These are phyloP conservation scores for Chrysodeixis includens DNA, from an alignment of 2,888 invertebrate species.

Conservation along the genomic window DNA sequence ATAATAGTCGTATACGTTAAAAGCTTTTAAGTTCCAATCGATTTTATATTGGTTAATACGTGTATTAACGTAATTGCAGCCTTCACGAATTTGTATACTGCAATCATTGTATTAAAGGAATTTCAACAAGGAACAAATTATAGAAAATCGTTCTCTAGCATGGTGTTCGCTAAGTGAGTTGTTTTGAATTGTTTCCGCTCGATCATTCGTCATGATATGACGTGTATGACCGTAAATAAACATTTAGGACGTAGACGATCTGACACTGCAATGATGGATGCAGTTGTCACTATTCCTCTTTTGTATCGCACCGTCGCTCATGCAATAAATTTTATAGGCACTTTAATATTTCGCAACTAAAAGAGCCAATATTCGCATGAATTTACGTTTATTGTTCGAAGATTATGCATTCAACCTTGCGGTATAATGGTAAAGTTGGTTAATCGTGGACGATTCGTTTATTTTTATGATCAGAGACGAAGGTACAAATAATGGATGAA, in stretches of 20 bases:
- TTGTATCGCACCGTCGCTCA: constrained; percentile 35
- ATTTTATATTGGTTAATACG: constrained; percentile 40
- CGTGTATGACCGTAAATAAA: constrained; percentile 40
- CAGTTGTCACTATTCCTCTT: constrained; percentile 41
- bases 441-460: constrained; percentile 59
- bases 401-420: constrained; percentile 52
- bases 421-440: constrained; percentile 50
- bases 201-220: constrained; percentile 68
- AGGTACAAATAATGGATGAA: constrained; percentile 53
- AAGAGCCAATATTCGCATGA: constrained; percentile 52
- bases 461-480: constrained; percentile 61
- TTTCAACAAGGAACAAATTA: constrained; percentile 57
- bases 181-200: constrained; percentile 65
- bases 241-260: constrained; percentile 42
- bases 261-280: constrained; percentile 47
- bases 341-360: constrained; percentile 51
- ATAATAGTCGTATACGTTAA: constrained; percentile 33
- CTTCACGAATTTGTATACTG: constrained; percentile 33
- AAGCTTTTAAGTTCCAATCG: constrained; percentile 46
- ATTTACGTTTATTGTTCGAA: constrained; percentile 54
- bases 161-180: constrained; percentile 49
- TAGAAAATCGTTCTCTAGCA: constrained; percentile 56
- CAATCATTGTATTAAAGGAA: constrained; percentile 45
- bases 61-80: constrained; percentile 44
- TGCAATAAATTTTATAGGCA: constrained; percentile 55